Conservation (phyloP, 2,888 invertebrate species). For the Caenorhabditis panamensis region DNA sequence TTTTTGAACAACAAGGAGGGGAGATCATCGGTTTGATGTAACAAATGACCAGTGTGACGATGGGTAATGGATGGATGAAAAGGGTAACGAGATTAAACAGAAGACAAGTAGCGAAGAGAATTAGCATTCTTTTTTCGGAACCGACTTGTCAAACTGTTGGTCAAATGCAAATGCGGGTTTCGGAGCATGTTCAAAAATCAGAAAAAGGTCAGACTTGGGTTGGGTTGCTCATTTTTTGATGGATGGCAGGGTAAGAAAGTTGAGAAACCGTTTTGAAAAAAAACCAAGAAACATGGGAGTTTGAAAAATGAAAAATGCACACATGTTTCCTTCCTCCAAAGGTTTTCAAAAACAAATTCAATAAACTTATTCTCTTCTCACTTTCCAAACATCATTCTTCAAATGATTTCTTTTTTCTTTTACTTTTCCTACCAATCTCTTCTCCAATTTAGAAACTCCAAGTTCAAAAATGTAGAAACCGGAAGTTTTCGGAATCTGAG, state of each 20-base stretch:
- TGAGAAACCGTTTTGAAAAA: not conserved
- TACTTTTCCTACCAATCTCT: not conserved
- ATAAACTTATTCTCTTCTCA: constrained; percentile 25
- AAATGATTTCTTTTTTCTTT: not conserved
- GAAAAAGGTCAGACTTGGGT: constrained; percentile 1
- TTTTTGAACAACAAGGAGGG: constrained; percentile 16
- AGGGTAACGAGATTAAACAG: constrained; percentile 42
- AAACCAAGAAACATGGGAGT: not conserved
- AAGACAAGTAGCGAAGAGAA: constrained; percentile 4
- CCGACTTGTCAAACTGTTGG: not conserved
- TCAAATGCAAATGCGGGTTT: no score
- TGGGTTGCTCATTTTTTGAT: not conserved
- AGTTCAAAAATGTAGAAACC: not conserved
- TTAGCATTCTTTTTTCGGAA: constrained; percentile 8
- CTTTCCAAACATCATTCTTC: constrained; percentile 26
- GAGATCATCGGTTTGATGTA: constrained; percentile 18
- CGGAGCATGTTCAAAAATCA: constrained; percentile 8
- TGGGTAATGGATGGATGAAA: constrained; percentile 20
- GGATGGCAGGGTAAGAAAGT: not conserved
- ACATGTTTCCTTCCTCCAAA: not conserved
- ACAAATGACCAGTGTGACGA: constrained; percentile 37
- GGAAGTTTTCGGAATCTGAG: not conserved
- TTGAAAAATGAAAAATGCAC: not conserved
- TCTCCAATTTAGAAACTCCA: not conserved
- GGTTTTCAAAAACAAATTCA: constrained; percentile 20